Percentiles rank a stretch among this genome's conserved stretches.
These are phyloP conservation scores for Sigmodon hispidus DNA, from an alignment of 2,113 vertebrate species.

Conservation along the genomic window DNA sequence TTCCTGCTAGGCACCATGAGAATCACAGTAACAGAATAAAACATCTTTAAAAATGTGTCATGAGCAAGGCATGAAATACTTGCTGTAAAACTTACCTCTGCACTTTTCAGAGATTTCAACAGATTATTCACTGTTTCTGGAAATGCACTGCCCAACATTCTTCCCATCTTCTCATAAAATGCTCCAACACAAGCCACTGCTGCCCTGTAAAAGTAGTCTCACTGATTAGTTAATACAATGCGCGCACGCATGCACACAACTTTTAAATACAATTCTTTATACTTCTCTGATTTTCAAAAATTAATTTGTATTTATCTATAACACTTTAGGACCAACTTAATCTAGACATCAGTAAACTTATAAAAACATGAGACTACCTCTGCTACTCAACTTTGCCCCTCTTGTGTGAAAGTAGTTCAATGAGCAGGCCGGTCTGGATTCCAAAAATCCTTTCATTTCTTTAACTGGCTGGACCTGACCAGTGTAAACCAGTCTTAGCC, in stretches of 20 bases:
- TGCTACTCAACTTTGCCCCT: background rate
- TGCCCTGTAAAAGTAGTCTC: slow-evolving; percentile 86
- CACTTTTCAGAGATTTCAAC: slow-evolving; percentile 96
- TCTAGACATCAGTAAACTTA: background rate
- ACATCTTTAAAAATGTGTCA: background rate
- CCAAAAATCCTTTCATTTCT: background rate
- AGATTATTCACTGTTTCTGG: slow-evolving; percentile 99
- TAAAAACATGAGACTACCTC: background rate
- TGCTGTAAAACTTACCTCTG: slow-evolving; percentile 89
- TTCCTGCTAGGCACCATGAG: background rate
- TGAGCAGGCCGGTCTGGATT: background rate
- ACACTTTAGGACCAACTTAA: background rate
- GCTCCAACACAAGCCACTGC: slow-evolving; percentile 98
- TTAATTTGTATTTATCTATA: slow-evolving; percentile 15
- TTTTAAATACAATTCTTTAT: background rate
- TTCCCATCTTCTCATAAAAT: slow-evolving; percentile 99
- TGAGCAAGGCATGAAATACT: slow-evolving; percentile 28
- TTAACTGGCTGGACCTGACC: slow-evolving; percentile 12
- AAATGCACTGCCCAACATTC: slow-evolving; percentile 98
- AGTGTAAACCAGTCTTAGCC: background rate
- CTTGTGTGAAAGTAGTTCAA: background rate
- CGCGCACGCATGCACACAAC: background rate
- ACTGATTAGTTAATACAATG: background rate
- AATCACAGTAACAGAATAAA: slow-evolving; percentile 15
- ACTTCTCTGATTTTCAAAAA: slow-evolving; percentile 52